Base-by-base conservation (phyloP, 2,113 vertebrate species). In the Chelonoidis abingdonii region DNA sequence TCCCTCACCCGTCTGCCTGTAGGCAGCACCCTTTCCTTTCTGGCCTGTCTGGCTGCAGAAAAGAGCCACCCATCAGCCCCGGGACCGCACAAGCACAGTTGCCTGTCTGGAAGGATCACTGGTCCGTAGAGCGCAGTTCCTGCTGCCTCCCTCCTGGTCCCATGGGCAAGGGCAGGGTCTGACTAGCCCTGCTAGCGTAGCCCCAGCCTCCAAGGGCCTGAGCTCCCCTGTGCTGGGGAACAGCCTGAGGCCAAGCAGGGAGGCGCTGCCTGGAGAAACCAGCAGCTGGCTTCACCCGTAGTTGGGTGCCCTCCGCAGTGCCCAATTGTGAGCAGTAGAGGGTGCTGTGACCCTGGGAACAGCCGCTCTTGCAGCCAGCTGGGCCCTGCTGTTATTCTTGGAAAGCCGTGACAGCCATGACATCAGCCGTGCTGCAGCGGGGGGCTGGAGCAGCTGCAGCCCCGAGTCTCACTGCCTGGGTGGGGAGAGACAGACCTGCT, bases 311-410 rank as follows among this genome's bases (percentile, higher is more conserved):
- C 44, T 27, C 53, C 35, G 8, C 80, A 75, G 25, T 89, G 44
- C 38, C 44, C 29, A 16, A 79, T 65, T n/a, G 24, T 3, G 5
- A 19, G 86, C 83, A 47, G 79, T 9, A 93, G 80, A 52, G 53
- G 85, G 72, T 0, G 0, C 47, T 31, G 50, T 41, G 14, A 16
- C 79, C 21, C 29, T 1, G 8, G 57, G 56, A 54, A 3, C 1
- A 1, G 21, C 50, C 1, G 29, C 10, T 21, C 6, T 2, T 0
- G 86, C 38, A 62, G 86, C 53, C 95, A 86, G 44, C 5, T 0
- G 1, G 2, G 1, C 35, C 31, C 57, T 24, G 38, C 29, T 1
- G 25, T 83, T 90, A 31, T 25, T 92, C 1, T 5, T 38, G 62
- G 88, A 44, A 27, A 22, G 17, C 16, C 52, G 52, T 14, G 52